phyloP scores from a whole-genome alignment of 2,888 invertebrate genomes.

The Hyppa rectilinea region DNA sequence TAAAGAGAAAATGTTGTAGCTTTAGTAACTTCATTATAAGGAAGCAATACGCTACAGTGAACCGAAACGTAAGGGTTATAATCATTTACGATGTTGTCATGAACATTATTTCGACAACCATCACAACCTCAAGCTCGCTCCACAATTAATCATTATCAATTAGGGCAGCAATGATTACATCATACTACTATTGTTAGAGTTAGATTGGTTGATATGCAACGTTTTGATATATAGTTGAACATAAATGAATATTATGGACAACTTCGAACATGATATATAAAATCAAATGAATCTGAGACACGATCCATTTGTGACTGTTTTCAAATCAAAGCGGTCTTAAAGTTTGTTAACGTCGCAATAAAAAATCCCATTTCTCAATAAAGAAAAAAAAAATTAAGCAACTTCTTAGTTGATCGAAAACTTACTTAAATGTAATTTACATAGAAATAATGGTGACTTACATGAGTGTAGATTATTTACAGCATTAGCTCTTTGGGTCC shows the following conservation, averaged over 20 bases:
- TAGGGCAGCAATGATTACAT: neutral
- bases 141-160: slow-evolving; percentile 2
- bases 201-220: too few relatives aligned
- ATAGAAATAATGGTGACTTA: slow-evolving; percentile 48
- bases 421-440: slow-evolving; percentile 53
- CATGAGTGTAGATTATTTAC: slow-evolving; percentile 59
- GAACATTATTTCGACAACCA: slow-evolving; percentile 8
- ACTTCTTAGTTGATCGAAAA: slow-evolving; percentile 21
- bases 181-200: too few relatives aligned
- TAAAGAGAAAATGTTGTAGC: neutral
- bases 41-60: neutral
- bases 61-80: slow-evolving; percentile 16
- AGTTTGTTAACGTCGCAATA: neutral
- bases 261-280: neutral
- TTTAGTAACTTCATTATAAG: neutral
- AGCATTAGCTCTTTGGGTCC: slow-evolving; percentile 65
- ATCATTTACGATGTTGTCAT: neutral
- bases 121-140: slow-evolving; percentile 21
- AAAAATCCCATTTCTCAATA: neutral
- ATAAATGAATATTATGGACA: neutral
- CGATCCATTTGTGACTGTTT: neutral
- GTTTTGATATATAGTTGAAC: neutral
- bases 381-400: neutral
- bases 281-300: too few relatives aligned
- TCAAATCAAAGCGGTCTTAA: neutral